A percentile compares a stretch with the other conserved stretches of the same genome.
Conservation (phyloP, 1,140 invertebrate species). For the Pogonomyrmex californicus region DNA sequence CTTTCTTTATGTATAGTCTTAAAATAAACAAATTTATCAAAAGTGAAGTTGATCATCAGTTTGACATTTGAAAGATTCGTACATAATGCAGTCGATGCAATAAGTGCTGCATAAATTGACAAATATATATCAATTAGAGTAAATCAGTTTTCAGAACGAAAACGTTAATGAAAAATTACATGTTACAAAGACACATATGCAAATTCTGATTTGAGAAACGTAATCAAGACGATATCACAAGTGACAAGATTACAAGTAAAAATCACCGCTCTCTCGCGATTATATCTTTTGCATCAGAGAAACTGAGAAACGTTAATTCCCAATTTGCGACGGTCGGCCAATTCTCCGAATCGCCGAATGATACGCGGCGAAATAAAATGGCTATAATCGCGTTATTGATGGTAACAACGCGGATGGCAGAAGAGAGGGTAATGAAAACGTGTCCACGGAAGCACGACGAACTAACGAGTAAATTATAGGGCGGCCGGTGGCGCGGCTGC, state of each 20-base stretch:
- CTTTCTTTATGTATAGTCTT: no score
- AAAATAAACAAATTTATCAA: neutral
- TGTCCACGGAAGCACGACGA: conserved; percentile 66
- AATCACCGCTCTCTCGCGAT: neutral
- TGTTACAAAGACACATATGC: neutral
- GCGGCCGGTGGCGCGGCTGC: conserved; percentile 71
- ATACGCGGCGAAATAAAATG: neutral
- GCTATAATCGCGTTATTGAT: conserved; percentile 13
- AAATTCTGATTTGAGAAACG: neutral
- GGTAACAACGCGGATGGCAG: conserved; percentile 20
- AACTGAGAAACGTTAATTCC: neutral
- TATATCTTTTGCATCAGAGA: neutral
- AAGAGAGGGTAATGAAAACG: conserved; percentile 44
- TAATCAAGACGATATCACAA: neutral
- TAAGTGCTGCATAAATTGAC: neutral
- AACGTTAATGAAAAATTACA: neutral
- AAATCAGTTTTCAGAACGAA: neutral
- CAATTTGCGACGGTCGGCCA: neutral
- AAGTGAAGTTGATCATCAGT: neutral
- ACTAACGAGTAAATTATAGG: conserved; percentile 84
- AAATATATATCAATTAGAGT: neutral
- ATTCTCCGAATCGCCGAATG: neutral
- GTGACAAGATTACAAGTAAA: neutral
- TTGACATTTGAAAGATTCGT: neutral
- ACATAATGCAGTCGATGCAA: neutral